Percentiles rank a stretch among this genome's conserved stretches.
phyloP scores from a whole-genome alignment of 2,797 vertebrate species.

The Coendou prehensilis region DNA sequence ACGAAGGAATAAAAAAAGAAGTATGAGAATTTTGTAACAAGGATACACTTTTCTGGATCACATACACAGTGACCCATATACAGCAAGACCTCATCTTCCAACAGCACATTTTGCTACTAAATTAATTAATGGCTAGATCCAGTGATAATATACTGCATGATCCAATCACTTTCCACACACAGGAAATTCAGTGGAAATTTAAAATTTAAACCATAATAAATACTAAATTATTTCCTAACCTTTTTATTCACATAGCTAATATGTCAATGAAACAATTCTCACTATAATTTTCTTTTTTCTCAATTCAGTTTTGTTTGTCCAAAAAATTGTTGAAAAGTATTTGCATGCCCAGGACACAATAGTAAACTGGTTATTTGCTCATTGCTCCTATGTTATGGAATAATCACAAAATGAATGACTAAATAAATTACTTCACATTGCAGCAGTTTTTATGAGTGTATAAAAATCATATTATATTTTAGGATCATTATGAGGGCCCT shows the following conservation, averaged over 20 bases:
- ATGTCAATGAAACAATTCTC: neutral
- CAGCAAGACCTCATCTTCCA: too few relatives aligned
- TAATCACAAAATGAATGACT: neutral
- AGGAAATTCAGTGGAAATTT: too few relatives aligned
- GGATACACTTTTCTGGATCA: too few relatives aligned
- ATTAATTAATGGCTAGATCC: too few relatives aligned
- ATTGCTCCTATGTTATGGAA: neutral
- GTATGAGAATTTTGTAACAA: too few relatives aligned
- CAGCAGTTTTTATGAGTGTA: neutral
- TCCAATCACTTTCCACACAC: too few relatives aligned
- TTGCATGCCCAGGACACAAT: neutral
- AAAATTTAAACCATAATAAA: neutral
- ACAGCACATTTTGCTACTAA: too few relatives aligned
- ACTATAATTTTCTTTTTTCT: neutral
- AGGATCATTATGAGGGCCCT: neutral
- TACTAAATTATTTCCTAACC: neutral
- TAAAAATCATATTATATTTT: neutral
- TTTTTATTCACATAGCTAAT: neutral
- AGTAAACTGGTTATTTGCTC: neutral
- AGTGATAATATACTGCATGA: too few relatives aligned
- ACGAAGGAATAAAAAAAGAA: too few relatives aligned
- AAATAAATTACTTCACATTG: neutral
- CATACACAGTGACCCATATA: too few relatives aligned
- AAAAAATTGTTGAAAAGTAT: neutral
- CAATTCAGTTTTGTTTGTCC: neutral